phyloP scores from a whole-genome alignment of 2,888 invertebrate species.

The Brachycybe producta region DNA sequence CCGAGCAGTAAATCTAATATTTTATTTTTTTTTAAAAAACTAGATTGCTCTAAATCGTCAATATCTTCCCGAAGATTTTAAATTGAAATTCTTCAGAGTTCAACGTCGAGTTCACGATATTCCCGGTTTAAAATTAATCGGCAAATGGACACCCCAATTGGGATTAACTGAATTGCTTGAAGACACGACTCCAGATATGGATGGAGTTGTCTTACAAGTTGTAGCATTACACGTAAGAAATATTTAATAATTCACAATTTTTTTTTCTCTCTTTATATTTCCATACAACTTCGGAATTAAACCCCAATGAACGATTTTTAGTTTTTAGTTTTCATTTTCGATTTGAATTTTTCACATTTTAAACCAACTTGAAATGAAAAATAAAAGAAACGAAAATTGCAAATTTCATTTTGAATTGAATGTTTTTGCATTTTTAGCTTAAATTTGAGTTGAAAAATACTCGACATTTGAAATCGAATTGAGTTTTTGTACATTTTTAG shows the following conservation, averaged over 20 bases:
- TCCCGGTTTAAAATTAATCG: background rate
- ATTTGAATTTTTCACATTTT: too few relatives aligned
- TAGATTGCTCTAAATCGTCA: background rate
- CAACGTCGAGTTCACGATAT: background rate
- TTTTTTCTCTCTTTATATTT: background rate
- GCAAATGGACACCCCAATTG: background rate
- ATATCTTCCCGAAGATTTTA: slow-evolving; percentile 11
- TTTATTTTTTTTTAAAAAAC: background rate
- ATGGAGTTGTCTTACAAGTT: slow-evolving; percentile 4
- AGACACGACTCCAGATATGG: slow-evolving; percentile 8
- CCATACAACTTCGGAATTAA: too few relatives aligned
- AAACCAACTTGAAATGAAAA: too few relatives aligned
- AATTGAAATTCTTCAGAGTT: slow-evolving; percentile 1
- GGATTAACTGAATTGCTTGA: background rate
- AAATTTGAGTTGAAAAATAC: too few relatives aligned
- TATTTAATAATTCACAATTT: background rate
- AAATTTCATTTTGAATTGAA: too few relatives aligned
- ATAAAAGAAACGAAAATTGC: too few relatives aligned
- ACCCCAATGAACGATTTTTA: too few relatives aligned
- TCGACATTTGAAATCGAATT: too few relatives aligned
- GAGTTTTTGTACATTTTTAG: too few relatives aligned
- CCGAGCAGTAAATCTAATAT: background rate
- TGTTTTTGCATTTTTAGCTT: too few relatives aligned
- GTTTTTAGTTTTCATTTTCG: too few relatives aligned
- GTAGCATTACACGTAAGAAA: slow-evolving; percentile 13